phyloP scores from a whole-genome alignment of 2,888 invertebrate species.

The Xanthorhoe spadicearia region DNA sequence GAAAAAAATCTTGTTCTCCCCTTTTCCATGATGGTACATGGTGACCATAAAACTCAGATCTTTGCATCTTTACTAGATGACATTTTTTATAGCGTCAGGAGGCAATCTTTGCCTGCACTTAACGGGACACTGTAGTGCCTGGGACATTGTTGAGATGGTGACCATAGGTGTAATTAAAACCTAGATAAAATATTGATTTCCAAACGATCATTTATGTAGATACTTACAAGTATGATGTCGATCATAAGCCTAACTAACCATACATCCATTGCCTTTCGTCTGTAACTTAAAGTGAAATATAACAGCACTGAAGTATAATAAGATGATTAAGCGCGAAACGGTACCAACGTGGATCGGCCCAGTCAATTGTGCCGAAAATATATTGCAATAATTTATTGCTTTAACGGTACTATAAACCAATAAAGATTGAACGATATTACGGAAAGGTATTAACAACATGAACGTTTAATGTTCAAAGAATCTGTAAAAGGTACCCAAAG shows the following conservation, averaged over 20 bases:
- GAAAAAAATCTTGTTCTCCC: no score
- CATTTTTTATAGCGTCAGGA: no score
- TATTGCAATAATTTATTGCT: conserved; percentile 45
- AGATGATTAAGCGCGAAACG: conserved; percentile 62
- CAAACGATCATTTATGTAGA: no score
- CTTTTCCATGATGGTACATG: no score
- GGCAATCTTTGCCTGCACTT: no score
- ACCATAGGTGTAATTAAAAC: no score
- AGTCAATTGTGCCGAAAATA: conserved; percentile 41
- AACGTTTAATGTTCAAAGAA: background rate
- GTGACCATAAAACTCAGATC: no score
- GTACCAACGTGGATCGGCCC: conserved; percentile 51
- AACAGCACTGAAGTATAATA: conserved; percentile 59
- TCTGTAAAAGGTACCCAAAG: background rate
- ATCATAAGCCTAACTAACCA: background rate
- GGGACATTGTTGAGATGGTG: no score
- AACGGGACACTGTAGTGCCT: no score
- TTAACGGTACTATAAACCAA: conserved; percentile 37
- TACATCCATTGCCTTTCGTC: background rate
- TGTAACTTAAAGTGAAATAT: conserved; percentile 21
- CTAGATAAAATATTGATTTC: no score
- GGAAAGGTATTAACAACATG: background rate
- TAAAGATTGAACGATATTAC: conserved; percentile 1
- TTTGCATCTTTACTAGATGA: no score
- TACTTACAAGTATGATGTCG: no score